Evolutionary conservation across 2,113 vertebrate genomes (phyloP), one percentile per base, ranked within the genome.

Genomic region (Calypte anna): DNA sequence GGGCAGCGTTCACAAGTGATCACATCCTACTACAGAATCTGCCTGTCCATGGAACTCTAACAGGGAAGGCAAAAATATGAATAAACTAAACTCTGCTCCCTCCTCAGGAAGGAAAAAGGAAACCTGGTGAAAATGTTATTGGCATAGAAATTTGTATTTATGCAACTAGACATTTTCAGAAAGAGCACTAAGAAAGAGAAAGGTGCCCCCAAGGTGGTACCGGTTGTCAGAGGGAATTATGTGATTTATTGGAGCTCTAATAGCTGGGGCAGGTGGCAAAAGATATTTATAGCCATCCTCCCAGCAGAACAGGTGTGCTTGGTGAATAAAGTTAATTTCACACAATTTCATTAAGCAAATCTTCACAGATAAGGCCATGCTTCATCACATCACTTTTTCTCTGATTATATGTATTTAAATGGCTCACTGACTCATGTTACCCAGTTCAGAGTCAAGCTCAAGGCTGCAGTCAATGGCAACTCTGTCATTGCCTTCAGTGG

Each of bases 241-340:
- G 10, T 94, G 90, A 96, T 95, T 96, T 96, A 96, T 95, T 78
- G 90, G 67, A 83, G 82, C 68, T 94, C 68, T 93, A 79, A 50
- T 59, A 91, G 44, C 38, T 82, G 73, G 80, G 94, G 91, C 94
- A 97, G 94, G 82, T 95, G 95, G 92, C 69, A 95, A 62, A 50
- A 85, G 87, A 80, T 94, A 96, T 96, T 96, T 96, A 96, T 93
- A 96, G 91, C 57, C 40, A 70, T 61, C 91, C 92, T 51, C 74
- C 38, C 63, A 74, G 75, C 40, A 85, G 90, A 96, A 94, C 94
- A 97, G 96, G 94, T 97, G 95, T 90, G 91, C 80, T 91, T 90
- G 63, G 76, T 95, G 93, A 94, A 87, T 81, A 88, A 96, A 96
- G 90, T 83, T 78, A 90, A 96, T 93, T 96, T 90, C 76, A 91